phyloP scores from a whole-genome alignment of 2,797 vertebrate genomes.

The Leuciscus waleckii region DNA sequence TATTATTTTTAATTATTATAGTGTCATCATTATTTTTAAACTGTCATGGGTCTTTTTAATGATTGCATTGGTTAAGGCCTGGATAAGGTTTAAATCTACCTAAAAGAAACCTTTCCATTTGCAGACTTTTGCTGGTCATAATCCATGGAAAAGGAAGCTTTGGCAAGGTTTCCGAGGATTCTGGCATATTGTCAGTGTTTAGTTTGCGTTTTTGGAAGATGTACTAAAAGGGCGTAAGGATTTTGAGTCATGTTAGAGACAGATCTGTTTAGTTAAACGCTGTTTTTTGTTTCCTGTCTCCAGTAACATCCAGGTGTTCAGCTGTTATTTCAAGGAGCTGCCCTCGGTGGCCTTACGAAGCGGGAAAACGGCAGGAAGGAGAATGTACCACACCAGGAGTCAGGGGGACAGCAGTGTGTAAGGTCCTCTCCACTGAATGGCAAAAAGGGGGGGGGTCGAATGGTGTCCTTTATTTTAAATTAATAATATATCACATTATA shows the following conservation, averaged over 20 bases:
- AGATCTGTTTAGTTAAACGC: conserved; percentile 1
- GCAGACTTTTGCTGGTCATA: background rate
- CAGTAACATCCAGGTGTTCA: conserved; percentile 98
- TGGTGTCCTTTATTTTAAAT: background rate
- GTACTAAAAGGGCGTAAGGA: background rate
- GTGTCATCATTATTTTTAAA: background rate
- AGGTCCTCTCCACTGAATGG: conserved; percentile 76
- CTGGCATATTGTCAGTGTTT: background rate
- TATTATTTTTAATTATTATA: too few relatives aligned
- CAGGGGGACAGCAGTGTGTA: conserved; percentile 97
- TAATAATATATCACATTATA: background rate
- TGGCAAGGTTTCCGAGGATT: conserved; percentile 18
- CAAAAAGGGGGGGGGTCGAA: background rate
- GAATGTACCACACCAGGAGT: conserved; percentile 98
- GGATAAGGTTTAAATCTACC: background rate
- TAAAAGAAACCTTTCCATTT: conserved; percentile 16
- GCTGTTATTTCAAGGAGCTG: conserved; percentile 98
- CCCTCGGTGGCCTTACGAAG: conserved; percentile 95
- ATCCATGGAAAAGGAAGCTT: conserved; percentile 31
- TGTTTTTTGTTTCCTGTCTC: conserved; percentile 49
- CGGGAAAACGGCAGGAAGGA: conserved; percentile 94
- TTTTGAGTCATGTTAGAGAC: conserved; percentile 7
- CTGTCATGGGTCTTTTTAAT: background rate
- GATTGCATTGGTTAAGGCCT: conserved; percentile 5
- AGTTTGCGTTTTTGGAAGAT: conserved; percentile 16